Percentiles rank a stretch among this genome's conserved stretches.
Evolutionary conservation across 2,888 invertebrate species (phyloP).

Genomic region (Odontocolon sp.): DNA sequence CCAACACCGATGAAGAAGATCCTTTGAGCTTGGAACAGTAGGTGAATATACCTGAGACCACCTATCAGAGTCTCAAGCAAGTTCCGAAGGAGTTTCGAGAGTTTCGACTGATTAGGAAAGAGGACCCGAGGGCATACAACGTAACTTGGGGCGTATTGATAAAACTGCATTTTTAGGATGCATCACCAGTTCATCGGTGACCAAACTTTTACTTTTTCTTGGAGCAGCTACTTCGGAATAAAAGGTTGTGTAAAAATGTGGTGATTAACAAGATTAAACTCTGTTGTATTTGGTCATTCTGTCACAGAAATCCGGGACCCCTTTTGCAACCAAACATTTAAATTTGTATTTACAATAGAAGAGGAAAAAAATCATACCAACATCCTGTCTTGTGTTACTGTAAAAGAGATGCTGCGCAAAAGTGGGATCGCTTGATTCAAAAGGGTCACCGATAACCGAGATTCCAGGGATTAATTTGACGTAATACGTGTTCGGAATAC

Average conservation of each 20-base stretch:
- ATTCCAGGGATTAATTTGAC: constrained; percentile 60
- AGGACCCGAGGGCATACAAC: too few relatives aligned
- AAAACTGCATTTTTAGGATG: too few relatives aligned
- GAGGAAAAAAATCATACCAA: constrained; percentile 30
- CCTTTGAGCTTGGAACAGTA: background rate
- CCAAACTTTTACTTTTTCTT: too few relatives aligned
- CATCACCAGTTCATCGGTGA: too few relatives aligned
- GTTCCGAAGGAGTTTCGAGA: too few relatives aligned
- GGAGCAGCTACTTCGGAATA: too few relatives aligned
- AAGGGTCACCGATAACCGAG: constrained; percentile 46
- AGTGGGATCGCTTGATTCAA: background rate
- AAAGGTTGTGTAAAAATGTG: too few relatives aligned
- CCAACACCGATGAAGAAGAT: background rate
- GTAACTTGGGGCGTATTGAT: too few relatives aligned
- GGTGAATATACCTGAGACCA: constrained; percentile 7
- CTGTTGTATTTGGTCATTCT: constrained; percentile 27
- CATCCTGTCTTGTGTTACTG: constrained; percentile 7
- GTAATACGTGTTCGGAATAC: constrained; percentile 65
- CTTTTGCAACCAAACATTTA: constrained; percentile 28
- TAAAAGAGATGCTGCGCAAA: background rate
- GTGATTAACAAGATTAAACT: too few relatives aligned
- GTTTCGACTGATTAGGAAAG: too few relatives aligned
- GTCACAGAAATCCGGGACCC: constrained; percentile 58
- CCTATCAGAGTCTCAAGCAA: background rate
- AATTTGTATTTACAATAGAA: too few relatives aligned